Evolutionary conservation across 2,113 vertebrate species (phyloP).

Genomic region (Centrocercus urophasianus): DNA sequence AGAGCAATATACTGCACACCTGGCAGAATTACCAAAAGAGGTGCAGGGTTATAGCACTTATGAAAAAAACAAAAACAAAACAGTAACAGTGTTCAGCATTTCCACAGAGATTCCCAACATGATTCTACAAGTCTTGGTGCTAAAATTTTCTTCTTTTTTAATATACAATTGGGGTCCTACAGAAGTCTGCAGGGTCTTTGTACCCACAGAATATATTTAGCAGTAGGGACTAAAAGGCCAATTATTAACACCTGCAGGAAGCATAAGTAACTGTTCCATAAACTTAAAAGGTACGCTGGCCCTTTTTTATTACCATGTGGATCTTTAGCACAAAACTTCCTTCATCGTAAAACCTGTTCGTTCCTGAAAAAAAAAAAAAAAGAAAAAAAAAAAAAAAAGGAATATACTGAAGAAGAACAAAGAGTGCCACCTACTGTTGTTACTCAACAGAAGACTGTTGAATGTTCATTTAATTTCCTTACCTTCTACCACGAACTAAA

Average conservation of each 20-base stretch:
- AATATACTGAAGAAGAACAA: neutral
- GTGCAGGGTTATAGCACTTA: neutral
- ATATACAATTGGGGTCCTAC: neutral
- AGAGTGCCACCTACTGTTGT: slow-evolving; percentile 33
- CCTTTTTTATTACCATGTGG: neutral
- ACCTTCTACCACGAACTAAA: accelerated
- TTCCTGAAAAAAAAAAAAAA: neutral
- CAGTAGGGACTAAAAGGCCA: neutral
- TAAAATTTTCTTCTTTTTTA: neutral
- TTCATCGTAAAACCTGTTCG: neutral
- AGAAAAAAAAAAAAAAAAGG: neutral
- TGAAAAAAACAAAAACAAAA: neutral
- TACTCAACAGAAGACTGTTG: neutral
- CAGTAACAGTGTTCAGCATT: neutral
- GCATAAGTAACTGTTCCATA: neutral
- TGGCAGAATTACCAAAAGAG: neutral
- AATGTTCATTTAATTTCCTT: neutral
- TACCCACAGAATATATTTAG: neutral
- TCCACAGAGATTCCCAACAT: neutral
- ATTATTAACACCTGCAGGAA: neutral
- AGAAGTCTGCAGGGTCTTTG: neutral
- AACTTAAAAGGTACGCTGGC: neutral
- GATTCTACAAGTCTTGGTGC: neutral
- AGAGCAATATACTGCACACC: no score
- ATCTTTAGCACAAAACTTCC: neutral